Conservation (phyloP, 2,113 vertebrate genomes). For the Thermophis baileyi region DNA sequence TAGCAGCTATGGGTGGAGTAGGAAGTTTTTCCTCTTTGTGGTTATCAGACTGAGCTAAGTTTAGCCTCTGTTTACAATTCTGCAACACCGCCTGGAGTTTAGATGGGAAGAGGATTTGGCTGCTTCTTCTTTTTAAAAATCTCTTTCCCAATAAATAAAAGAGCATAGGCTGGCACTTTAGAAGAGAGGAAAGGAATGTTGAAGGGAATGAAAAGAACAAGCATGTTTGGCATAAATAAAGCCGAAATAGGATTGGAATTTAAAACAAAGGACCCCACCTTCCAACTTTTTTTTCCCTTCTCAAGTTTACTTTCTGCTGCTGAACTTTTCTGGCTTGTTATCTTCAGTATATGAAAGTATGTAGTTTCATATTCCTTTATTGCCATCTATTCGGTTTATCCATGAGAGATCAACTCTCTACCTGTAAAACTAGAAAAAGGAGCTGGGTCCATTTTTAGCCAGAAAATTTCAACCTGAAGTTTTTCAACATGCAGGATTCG, state of each 20-base stretch:
- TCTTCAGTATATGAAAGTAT: background rate
- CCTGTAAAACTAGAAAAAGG: background rate
- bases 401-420: background rate
- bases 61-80: slow-evolving; percentile 13
- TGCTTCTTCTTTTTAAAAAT: background rate
- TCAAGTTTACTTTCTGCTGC: slow-evolving; percentile 32
- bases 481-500: background rate
- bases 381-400: background rate
- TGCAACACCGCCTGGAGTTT: background rate
- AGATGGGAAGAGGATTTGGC: background rate
- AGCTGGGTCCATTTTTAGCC: background rate
- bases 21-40: slow-evolving; percentile 3
- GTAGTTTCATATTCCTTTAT: background rate
- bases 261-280: slow-evolving; percentile 6
- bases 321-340: background rate
- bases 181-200: slow-evolving; percentile 18
- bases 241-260: slow-evolving; percentile 13
- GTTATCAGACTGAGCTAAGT: rapidly evolving
- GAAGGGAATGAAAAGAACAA: slow-evolving; percentile 11
- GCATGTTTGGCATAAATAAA: slow-evolving; percentile 18
- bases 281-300: slow-evolving; percentile 11
- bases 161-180: background rate
- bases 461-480: background rate
- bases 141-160: slow-evolving; percentile 18
- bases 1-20: background rate